Base-by-base conservation (phyloP, 2,888 invertebrate genomes). In the Thelaira solivaga region DNA sequence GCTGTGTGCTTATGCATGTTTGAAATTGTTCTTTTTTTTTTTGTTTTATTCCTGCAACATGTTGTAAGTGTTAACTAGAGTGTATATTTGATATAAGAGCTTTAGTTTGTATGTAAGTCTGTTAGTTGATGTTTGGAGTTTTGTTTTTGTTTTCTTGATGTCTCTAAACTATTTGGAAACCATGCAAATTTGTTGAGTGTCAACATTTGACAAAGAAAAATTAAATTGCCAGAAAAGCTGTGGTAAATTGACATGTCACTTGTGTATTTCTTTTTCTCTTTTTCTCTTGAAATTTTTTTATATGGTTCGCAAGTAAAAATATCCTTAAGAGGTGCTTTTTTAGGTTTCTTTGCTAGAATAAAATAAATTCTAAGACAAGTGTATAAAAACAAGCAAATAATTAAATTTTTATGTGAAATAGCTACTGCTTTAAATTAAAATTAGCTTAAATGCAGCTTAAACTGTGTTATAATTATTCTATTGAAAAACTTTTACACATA, bases 171-270 rank as follows among this genome's bases (percentile, higher is more conserved):
- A 49, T 62, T 20, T 18, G 29, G 39, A 62, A 73, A 59, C 59
- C 73, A 73, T 80, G 78, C 72, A 80, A 81, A 81, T 81, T 80
- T 80, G 74, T 76, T 68, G 71, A 71, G 78, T 80, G 80, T 71
- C 80, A 77, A 62, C 67, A 39, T 62, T 65, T 80, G 76, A 80
- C 77, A 71, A 74, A 61, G 76, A 72, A 57, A 73, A 73, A 73
- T 76, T 78, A 73, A 73, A 67, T 80, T 73, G 73, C 67, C 73
- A 49, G 65, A 72, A 75, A 80, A 72, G 39, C 64, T 77, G 72
- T 67, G 75, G 75, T 77, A 75, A 72, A 68, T 64, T 69, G 72
- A 72, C 59, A 47, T 78, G 67, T 74, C 76, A 78, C 69, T 80
- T 73, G 64, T 49, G 26, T 36, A 24, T 10, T 34, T 47, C 61